Conservation (phyloP, 2,797 vertebrate species). For the Pipistrellus pipistrellus region DNA sequence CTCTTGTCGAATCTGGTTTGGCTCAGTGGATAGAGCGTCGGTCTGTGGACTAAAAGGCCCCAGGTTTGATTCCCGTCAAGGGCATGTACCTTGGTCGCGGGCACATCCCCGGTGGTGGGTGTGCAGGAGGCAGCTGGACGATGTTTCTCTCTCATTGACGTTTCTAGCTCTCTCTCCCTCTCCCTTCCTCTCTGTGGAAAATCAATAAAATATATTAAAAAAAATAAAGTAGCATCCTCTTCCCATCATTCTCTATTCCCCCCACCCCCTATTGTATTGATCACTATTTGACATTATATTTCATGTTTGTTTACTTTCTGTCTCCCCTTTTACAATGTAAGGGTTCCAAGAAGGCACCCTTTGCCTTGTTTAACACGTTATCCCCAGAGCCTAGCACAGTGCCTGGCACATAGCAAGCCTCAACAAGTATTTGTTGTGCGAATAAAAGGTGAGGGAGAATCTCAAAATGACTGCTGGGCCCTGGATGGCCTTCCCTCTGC, state of each 20-base stretch:
- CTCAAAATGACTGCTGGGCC: not conserved
- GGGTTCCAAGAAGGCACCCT: not conserved
- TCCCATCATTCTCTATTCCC: not conserved
- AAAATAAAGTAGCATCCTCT: not conserved
- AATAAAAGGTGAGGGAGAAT: not conserved
- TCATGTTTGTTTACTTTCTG: not conserved
- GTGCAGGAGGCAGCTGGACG: too few relatives aligned
- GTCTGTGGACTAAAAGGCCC: too few relatives aligned
- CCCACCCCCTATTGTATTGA: not conserved
- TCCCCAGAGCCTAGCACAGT: not conserved
- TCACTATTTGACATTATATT: not conserved
- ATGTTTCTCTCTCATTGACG: too few relatives aligned
- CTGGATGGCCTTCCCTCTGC: not conserved
- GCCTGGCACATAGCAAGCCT: not conserved
- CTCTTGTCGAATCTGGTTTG: too few relatives aligned
- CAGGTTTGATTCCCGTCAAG: too few relatives aligned
- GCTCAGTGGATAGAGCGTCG: too few relatives aligned
- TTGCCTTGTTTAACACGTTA: not conserved
- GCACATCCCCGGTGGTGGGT: too few relatives aligned
- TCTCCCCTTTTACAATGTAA: not conserved
- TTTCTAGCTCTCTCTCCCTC: too few relatives aligned
- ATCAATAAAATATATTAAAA: too few relatives aligned
- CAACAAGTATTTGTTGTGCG: not conserved
- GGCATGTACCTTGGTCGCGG: too few relatives aligned
- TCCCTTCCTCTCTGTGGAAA: too few relatives aligned